Evolutionary conservation across 2,888 invertebrate genomes (phyloP).

Genomic region (Unio delphinus): DNA sequence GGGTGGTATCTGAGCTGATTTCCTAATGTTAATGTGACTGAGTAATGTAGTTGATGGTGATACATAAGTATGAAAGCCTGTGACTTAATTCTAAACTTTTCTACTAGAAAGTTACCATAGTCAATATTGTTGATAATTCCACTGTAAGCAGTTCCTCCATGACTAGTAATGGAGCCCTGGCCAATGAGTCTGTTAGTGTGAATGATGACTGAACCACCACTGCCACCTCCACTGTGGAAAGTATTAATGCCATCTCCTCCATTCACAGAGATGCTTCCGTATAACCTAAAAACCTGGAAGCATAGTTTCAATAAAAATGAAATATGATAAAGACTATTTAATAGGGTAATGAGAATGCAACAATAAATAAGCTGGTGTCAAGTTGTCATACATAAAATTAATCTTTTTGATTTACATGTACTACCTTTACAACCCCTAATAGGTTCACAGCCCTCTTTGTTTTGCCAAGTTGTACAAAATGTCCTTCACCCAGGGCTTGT

Average conservation of each 20-base stretch:
- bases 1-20: too few relatives aligned
- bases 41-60: not conserved
- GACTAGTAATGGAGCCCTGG: constrained; percentile 35
- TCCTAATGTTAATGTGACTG: too few relatives aligned
- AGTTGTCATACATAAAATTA: too few relatives aligned
- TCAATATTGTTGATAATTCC: not conserved
- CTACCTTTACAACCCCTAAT: too few relatives aligned
- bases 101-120: not conserved
- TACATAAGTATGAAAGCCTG: not conserved
- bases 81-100: not conserved
- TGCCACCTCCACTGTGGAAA: constrained; percentile 42
- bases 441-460: too few relatives aligned
- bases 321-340: too few relatives aligned
- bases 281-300: constrained; percentile 33
- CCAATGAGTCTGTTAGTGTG: constrained; percentile 35
- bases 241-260: constrained; percentile 26
- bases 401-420: too few relatives aligned
- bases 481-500: too few relatives aligned
- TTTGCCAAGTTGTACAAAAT: too few relatives aligned
- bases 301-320: too few relatives aligned
- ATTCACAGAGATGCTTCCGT: constrained; percentile 38
- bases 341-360: too few relatives aligned
- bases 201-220: constrained; percentile 47
- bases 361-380: too few relatives aligned
- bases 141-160: constrained; percentile 40